Evolutionary conservation across 2,797 vertebrate species (phyloP), one percentile per base, ranked within the genome.

Genomic region (Fringilla coelebs): DNA sequence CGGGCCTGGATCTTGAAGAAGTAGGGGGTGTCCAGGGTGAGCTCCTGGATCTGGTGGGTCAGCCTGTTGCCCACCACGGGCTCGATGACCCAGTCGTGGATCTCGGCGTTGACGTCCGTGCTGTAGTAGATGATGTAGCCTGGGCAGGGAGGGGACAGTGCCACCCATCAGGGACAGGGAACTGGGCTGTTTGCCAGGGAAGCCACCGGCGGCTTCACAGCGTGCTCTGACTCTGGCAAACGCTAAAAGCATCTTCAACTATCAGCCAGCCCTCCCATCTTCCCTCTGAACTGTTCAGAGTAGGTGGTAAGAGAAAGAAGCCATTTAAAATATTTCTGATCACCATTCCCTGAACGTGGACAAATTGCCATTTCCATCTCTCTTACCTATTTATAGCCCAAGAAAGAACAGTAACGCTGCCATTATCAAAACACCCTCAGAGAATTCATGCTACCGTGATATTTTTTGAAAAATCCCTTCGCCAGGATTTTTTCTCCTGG

Each of bases 101-200:
- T 98, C 97, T 99, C 99, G 0, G 99, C 99, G 6, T 99, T 99
- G 60, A 99, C 99, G 40, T 99, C 99, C 0, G 99, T 99, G 41
- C 99, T 99, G 98, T 99, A 99, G 98, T 99, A 99, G 96, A 99
- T 99, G 83, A 99, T 99, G 89, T 99, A 99, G 15, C 99, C 99
- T 99, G 21, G 46, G 49, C 77, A 66, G 45, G 51, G 77, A 75
- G 16, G 93, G 18, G 19, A 49, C 40, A 49, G 17, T 13, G 25
- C 58, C 58, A 38, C n/a, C 21, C 55, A 8, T 40, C 26, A 40
- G 58, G 26, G 57, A 58, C 10, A 13, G 46, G 38, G 17, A 61
- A 25, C 7, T 1, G 48, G 14, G 15, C 48, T 7, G 4, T 11
- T 19, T 6, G 31, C 52, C 52, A 54, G 31, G 32, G 31, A 7